Evolutionary conservation across 2,113 vertebrate species (phyloP).

Genomic region (Athene noctua): DNA sequence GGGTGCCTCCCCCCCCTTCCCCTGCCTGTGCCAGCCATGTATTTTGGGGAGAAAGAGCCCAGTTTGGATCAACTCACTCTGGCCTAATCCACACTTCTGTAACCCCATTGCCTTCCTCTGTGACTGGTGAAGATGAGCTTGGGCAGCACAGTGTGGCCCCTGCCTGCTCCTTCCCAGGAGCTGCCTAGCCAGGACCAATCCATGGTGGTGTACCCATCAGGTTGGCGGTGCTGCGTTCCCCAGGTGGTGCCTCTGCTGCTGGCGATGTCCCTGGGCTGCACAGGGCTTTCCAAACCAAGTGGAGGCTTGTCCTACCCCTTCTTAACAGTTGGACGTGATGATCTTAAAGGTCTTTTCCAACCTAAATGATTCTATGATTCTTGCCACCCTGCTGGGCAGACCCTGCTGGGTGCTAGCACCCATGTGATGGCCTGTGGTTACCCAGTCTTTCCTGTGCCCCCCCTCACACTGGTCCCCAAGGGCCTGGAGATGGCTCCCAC

Average conservation of each 20-base stretch:
- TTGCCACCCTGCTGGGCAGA: not conserved
- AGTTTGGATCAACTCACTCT: not conserved
- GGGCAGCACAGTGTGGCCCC: not conserved
- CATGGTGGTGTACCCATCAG: not conserved
- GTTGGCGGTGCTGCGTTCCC: not conserved
- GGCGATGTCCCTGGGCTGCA: fast-evolving
- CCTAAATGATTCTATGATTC: too few relatives aligned
- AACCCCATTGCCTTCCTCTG: not conserved
- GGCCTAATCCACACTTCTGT: conserved; percentile 11
- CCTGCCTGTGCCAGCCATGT: not conserved
- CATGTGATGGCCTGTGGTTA: not conserved
- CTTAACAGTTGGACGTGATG: not conserved
- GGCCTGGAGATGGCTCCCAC: not conserved
- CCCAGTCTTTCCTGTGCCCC: not conserved
- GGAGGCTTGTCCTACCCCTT: not conserved
- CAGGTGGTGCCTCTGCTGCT: not conserved
- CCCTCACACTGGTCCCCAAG: not conserved
- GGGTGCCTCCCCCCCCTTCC: not conserved
- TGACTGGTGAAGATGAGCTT: conserved; percentile 19
- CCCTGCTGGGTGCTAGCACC: not conserved
- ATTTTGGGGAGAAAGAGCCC: not conserved
- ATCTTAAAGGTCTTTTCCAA: too few relatives aligned
- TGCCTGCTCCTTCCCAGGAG: not conserved
- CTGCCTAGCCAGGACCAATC: not conserved
- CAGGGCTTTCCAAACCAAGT: not conserved